Percentiles rank a stretch among this genome's conserved stretches.
These are phyloP conservation scores for Spisula solida DNA, from an alignment of 2,888 invertebrate genomes.

Conservation along the genomic window DNA sequence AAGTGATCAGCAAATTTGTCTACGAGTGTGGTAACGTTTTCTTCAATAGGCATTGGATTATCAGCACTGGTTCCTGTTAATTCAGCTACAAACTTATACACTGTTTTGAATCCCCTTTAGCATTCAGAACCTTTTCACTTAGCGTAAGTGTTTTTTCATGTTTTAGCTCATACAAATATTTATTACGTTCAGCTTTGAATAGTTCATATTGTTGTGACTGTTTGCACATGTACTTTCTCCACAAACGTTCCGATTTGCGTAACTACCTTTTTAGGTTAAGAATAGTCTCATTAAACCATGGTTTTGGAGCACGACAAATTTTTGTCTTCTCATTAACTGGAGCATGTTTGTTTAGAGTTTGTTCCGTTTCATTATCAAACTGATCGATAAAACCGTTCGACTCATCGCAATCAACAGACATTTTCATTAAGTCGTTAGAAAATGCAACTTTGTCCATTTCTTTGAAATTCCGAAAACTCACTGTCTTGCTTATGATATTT, in stretches of 20 bases:
- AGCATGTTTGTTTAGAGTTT: background rate
- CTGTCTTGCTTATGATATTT: background rate
- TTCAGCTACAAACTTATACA: constrained; percentile 48
- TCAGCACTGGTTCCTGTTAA: constrained; percentile 46
- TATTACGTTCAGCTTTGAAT: constrained; percentile 33
- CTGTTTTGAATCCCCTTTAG: constrained; percentile 53
- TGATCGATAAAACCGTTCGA: background rate
- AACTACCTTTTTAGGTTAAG: constrained; percentile 32
- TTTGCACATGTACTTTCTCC: constrained; percentile 31
- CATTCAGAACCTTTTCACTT: no score
- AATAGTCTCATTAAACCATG: constrained; percentile 42
- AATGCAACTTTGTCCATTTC: constrained; percentile 13
- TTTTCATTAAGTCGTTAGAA: no score
- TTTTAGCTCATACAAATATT: constrained; percentile 21
- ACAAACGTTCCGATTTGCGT: constrained; percentile 38
- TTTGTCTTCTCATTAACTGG: background rate
- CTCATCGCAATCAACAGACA: background rate
- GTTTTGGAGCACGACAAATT: constrained; percentile 47
- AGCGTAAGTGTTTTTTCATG: no score
- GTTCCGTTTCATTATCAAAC: background rate
- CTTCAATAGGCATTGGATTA: constrained; percentile 35
- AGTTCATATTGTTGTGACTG: constrained; percentile 25
- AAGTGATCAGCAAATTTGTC: constrained; percentile 56
- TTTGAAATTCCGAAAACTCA: constrained; percentile 37
- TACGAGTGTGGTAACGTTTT: constrained; percentile 34